phyloP scores from a whole-genome alignment of 2,113 vertebrate species.

The Colinus virginianus region DNA sequence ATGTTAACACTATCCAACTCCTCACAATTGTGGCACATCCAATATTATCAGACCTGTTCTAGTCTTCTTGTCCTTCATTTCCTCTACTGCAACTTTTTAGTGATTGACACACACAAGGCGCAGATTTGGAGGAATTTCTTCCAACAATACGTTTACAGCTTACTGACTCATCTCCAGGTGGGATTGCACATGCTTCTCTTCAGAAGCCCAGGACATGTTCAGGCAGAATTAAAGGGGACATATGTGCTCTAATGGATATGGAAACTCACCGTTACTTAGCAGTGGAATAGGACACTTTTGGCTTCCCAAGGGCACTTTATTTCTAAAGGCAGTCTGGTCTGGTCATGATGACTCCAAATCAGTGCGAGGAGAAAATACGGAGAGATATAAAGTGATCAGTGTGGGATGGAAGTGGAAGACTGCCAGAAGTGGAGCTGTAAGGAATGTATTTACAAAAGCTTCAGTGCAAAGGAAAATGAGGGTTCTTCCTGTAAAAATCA shows the following conservation, averaged over 20 bases:
- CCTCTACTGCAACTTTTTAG: background rate
- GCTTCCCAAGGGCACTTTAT: constrained; percentile 26
- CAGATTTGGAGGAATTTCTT: background rate
- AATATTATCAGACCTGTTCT: background rate
- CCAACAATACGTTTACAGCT: background rate
- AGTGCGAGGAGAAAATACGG: background rate
- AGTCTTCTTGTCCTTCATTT: background rate
- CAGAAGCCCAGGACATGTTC: background rate
- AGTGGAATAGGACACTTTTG: background rate
- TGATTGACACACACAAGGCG: fast-evolving
- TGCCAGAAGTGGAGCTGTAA: constrained; percentile 53
- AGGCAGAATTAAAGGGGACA: background rate
- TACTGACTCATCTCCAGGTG: constrained; percentile 21
- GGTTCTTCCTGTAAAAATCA: constrained; percentile 41
- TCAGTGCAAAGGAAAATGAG: constrained; percentile 6
- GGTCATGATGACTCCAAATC: constrained; percentile 45
- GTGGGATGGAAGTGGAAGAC: constrained; percentile 62
- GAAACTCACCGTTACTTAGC: constrained; percentile 7
- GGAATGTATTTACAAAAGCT: constrained; percentile 56
- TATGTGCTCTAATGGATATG: background rate
- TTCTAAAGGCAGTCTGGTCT: constrained; percentile 46
- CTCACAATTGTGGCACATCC: background rate
- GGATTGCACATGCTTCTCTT: background rate
- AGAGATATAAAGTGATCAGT: constrained; percentile 35
- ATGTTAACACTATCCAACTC: background rate